phyloP scores from a whole-genome alignment of 2,797 vertebrate genomes.

The Trematomus bernacchii region DNA sequence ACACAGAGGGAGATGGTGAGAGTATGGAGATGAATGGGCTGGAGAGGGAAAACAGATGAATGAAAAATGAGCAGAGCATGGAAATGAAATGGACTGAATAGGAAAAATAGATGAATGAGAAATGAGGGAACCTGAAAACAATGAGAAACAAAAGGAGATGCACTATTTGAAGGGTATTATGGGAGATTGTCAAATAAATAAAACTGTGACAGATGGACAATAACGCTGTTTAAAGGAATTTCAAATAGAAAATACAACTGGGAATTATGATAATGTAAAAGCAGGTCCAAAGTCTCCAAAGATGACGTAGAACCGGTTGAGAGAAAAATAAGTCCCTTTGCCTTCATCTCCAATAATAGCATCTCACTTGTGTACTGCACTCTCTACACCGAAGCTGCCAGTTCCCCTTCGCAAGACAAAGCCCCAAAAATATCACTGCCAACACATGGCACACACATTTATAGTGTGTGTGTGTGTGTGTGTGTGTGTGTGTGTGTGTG shows the following conservation, averaged over 20 bases:
- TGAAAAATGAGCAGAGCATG: slow-evolving; percentile 45
- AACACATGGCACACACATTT: slow-evolving; percentile 76
- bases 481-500: slow-evolving; percentile 24
- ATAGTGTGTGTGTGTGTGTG: slow-evolving; percentile 37
- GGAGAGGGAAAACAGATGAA: slow-evolving; percentile 47
- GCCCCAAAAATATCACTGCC: slow-evolving; percentile 75
- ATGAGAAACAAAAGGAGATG: slow-evolving; percentile 37
- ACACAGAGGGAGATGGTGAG: slow-evolving; percentile 32
- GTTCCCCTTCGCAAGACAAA: slow-evolving; percentile 73
- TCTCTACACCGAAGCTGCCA: slow-evolving; percentile 66
- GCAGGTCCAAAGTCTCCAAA: slow-evolving; percentile 43
- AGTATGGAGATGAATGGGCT: slow-evolving; percentile 54
- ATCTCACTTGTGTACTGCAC: slow-evolving; percentile 59
- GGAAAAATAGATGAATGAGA: slow-evolving; percentile 44
- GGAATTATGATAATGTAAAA: slow-evolving; percentile 42
- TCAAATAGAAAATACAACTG: slow-evolving; percentile 7
- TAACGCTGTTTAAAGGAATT: slow-evolving; percentile 16
- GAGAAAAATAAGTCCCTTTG: slow-evolving; percentile 52
- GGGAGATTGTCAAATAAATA: slow-evolving; percentile 25
- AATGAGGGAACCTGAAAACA: slow-evolving; percentile 45
- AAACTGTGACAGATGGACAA: slow-evolving; percentile 1
- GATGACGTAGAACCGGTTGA: slow-evolving; percentile 46
- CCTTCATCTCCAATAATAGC: slow-evolving; percentile 78
- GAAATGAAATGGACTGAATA: slow-evolving; percentile 44
- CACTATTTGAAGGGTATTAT: slow-evolving; percentile 33